phyloP scores from a whole-genome alignment of 2,797 vertebrate genomes.

The Manis crassicaudata region DNA sequence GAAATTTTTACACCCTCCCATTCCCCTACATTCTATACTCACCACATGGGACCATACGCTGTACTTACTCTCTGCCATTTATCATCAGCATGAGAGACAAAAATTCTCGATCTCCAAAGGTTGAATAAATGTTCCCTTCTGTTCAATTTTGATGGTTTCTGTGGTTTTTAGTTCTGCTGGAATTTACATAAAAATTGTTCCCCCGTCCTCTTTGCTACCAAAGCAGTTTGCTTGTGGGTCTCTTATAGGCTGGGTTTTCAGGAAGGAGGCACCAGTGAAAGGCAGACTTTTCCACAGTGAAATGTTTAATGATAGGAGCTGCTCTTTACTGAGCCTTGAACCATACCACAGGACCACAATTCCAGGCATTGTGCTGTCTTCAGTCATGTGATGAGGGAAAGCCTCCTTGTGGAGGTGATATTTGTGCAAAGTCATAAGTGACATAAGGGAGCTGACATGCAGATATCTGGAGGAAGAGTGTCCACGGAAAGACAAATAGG shows the following conservation, averaged over 20 bases:
- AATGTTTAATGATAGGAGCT: not conserved
- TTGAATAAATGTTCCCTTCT: constrained; percentile 57
- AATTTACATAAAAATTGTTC: constrained; percentile 54
- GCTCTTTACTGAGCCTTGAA: not conserved
- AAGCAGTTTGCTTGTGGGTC: not conserved
- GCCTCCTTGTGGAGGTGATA: not conserved
- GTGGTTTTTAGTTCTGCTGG: constrained; percentile 61
- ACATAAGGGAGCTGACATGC: not conserved
- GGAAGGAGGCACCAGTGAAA: not conserved
- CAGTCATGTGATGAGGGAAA: not conserved
- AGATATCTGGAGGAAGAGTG: not conserved
- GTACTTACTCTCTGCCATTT: constrained; percentile 31
- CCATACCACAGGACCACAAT: not conserved
- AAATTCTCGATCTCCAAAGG: constrained; percentile 43
- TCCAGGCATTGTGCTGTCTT: not conserved
- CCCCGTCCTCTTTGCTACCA: not conserved
- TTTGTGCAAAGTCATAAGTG: not conserved
- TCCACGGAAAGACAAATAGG: not conserved
- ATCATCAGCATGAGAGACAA: not conserved
- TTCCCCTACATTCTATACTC: not conserved
- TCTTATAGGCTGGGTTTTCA: not conserved
- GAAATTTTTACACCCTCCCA: not conserved
- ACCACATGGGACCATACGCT: constrained; percentile 48
- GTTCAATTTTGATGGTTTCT: constrained; percentile 60
- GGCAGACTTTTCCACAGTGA: not conserved